A percentile compares a stretch with the other conserved stretches of the same genome.
These are phyloP conservation scores for Metridium senile DNA, from an alignment of 92 coral and sea anemone species.

Conservation along the genomic window DNA sequence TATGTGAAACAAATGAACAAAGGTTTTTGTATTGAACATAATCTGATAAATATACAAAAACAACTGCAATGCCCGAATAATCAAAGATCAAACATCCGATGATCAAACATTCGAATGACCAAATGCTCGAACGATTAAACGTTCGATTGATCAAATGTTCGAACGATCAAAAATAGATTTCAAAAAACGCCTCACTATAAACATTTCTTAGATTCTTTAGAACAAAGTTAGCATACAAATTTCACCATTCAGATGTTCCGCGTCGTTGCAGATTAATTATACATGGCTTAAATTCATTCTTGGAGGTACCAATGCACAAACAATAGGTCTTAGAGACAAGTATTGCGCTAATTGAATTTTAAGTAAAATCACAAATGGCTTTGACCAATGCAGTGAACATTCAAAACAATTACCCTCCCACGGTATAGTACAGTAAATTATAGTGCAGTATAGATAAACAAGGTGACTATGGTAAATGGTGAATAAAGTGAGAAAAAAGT, in stretches of 20 bases:
- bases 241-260: too few relatives aligned
- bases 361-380: background rate
- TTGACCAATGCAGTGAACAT: constrained; percentile 3
- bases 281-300: background rate
- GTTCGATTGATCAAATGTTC: background rate
- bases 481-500: too few relatives aligned
- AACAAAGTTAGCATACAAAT: too few relatives aligned
- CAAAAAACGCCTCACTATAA: background rate
- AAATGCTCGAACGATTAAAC: background rate
- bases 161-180: background rate
- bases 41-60: too few relatives aligned
- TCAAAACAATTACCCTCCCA: background rate
- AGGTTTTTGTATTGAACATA: too few relatives aligned
- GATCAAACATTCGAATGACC: background rate
- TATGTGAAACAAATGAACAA: too few relatives aligned
- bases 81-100: background rate
- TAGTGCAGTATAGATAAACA: background rate
- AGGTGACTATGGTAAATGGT: too few relatives aligned
- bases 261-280: background rate
- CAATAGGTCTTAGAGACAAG: background rate
- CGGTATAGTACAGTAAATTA: background rate
- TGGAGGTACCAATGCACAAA: background rate
- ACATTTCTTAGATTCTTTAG: background rate
- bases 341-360: constrained; percentile 1
- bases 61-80: too few relatives aligned